A percentile compares a stretch with the other conserved stretches of the same genome.
These are phyloP conservation scores for Corvus moneduloides DNA, from an alignment of 2,113 vertebrate species.

Conservation along the genomic window DNA sequence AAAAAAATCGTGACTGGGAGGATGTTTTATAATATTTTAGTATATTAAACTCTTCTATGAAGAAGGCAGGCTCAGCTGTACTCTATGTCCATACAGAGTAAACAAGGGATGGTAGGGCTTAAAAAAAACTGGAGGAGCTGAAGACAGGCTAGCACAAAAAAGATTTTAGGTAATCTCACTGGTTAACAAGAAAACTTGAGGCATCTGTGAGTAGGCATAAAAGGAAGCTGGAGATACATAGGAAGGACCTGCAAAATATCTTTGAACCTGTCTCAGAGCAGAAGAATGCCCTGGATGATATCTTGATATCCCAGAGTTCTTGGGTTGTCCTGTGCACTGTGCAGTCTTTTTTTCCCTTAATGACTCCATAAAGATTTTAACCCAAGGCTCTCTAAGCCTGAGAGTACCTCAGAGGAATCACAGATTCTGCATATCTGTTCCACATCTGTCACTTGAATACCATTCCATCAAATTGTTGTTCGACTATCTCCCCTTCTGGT, in stretches of 20 bases:
- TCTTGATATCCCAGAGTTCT: neutral
- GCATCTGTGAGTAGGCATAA: neutral
- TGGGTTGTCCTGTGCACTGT: neutral
- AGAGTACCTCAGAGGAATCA: neutral
- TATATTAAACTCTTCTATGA: neutral
- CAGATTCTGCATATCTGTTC: neutral
- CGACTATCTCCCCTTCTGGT: neutral
- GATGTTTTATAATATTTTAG: neutral
- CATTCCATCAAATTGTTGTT: neutral
- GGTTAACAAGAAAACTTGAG: neutral
- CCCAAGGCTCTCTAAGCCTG: neutral
- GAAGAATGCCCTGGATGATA: neutral
- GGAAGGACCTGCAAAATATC: neutral
- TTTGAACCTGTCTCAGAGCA: neutral
- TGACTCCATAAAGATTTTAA: neutral
- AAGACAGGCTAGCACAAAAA: neutral
- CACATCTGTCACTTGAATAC: neutral
- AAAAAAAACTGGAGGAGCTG: neutral
- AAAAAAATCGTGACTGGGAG: rapidly evolving
- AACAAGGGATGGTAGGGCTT: neutral
- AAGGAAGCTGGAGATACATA: neutral
- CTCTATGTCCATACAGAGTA: neutral
- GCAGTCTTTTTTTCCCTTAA: neutral
- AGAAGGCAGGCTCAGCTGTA: neutral
- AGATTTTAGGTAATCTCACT: neutral